Evolutionary conservation across 1,140 invertebrate species (phyloP).

Genomic region (Patella vulgata): DNA sequence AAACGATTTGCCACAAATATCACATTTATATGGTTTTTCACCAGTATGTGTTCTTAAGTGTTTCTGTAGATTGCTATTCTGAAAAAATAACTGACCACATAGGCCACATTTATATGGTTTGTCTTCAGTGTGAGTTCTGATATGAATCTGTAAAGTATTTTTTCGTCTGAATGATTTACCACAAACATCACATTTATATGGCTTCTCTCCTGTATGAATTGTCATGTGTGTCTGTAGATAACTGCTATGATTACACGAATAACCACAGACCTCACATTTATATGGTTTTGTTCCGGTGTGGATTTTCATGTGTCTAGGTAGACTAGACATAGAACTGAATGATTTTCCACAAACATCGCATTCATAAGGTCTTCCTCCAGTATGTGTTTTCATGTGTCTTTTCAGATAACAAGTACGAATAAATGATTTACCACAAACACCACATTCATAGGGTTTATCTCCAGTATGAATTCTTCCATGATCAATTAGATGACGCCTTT

Average conservation of each 20-base stretch:
- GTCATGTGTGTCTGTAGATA: too few relatives aligned
- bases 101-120: too few relatives aligned
- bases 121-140: conserved; percentile 50
- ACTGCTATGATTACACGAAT: too few relatives aligned
- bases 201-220: too few relatives aligned
- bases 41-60: conserved; percentile 23
- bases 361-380: conserved; percentile 1
- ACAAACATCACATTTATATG: too few relatives aligned
- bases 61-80: neutral
- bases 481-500: neutral
- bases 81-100: neutral
- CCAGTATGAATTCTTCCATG: conserved; percentile 2
- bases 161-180: too few relatives aligned
- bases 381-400: conserved; percentile 14
- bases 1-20: conserved; percentile 25
- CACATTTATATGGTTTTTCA: too few relatives aligned
- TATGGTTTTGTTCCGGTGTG: conserved; percentile 27
- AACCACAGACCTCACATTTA: conserved; percentile 29
- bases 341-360: conserved; percentile 1
- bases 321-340: conserved; percentile 3
- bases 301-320: conserved; percentile 7
- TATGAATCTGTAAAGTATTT: too few relatives aligned
- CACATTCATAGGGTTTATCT: too few relatives aligned
- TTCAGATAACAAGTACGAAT: too few relatives aligned
- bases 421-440: too few relatives aligned